phyloP scores from a whole-genome alignment of 2,797 vertebrate species.

The Octomys mimax region DNA sequence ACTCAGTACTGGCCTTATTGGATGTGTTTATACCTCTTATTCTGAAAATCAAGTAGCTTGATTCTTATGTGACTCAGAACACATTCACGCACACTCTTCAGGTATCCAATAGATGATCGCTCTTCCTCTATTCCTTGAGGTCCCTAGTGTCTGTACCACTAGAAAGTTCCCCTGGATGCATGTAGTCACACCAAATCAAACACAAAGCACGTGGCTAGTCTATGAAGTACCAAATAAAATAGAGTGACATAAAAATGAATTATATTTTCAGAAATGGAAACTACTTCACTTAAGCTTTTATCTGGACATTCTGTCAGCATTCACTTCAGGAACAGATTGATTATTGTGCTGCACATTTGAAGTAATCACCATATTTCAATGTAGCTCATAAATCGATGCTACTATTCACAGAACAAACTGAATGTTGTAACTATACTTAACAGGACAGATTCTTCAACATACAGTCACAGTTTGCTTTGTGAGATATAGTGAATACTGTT shows the following conservation, averaged over 20 bases:
- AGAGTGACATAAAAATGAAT: background rate
- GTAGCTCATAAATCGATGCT: background rate
- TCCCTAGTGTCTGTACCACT: background rate
- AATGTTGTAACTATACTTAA: background rate
- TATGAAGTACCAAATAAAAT: background rate
- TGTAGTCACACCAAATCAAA: background rate
- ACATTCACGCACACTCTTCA: background rate
- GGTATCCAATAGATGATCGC: background rate
- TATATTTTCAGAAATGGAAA: background rate
- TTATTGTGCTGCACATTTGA: background rate
- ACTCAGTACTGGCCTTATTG: background rate
- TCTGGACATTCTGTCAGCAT: background rate
- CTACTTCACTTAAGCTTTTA: background rate
- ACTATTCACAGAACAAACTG: background rate
- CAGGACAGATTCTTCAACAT: background rate
- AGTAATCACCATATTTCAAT: background rate
- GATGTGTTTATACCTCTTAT: background rate
- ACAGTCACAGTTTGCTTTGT: background rate
- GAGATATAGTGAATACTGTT: background rate
- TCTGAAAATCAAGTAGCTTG: background rate
- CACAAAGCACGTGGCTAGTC: background rate
- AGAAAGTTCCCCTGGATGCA: background rate
- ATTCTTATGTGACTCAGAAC: background rate
- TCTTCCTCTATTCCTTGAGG: background rate
- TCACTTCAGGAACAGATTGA: background rate